phyloP scores from a whole-genome alignment of 2,797 vertebrate species.

The Hemibagrus guttatus region DNA sequence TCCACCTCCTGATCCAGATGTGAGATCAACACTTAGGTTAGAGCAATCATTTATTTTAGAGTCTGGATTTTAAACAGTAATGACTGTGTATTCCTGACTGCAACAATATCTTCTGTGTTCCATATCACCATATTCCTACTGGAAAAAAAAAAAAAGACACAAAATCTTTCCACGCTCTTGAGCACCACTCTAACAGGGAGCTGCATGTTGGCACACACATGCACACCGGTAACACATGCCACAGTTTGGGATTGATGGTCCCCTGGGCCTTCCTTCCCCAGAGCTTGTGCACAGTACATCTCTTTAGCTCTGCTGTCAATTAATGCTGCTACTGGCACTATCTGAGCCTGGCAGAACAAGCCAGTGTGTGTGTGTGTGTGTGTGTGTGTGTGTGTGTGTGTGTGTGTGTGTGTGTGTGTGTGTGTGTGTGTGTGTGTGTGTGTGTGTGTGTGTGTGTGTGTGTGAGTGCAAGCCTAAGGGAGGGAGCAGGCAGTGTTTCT shows the following conservation, averaged over 20 bases:
- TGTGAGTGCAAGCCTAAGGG: constrained; percentile 21
- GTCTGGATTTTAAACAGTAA: not conserved
- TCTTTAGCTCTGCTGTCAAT: constrained; percentile 51
- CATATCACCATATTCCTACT: not conserved
- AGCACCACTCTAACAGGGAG: not conserved
- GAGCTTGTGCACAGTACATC: constrained; percentile 33
- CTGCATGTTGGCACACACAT: constrained; percentile 1
- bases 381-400: constrained; percentile 3
- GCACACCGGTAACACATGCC: not conserved
- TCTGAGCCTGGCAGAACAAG: constrained; percentile 43
- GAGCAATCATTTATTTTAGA: not conserved
- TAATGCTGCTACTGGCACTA: constrained; percentile 43
- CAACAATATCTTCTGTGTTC: not conserved
- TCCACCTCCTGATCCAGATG: not conserved
- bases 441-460: constrained; percentile 10
- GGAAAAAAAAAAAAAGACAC: not conserved
- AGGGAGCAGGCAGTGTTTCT: constrained; percentile 33
- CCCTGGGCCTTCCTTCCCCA: constrained; percentile 22
- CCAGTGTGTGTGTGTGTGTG: constrained; percentile 4
- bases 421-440: constrained; percentile 3
- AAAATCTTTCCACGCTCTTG: not conserved
- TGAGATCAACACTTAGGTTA: not conserved
- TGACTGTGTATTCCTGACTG: not conserved
- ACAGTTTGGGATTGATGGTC: constrained; percentile 33
- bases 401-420: constrained; percentile 3